Evolutionary conservation across 2,888 invertebrate genomes (phyloP).

Genomic region (Ramazzottius varieornatus): DNA sequence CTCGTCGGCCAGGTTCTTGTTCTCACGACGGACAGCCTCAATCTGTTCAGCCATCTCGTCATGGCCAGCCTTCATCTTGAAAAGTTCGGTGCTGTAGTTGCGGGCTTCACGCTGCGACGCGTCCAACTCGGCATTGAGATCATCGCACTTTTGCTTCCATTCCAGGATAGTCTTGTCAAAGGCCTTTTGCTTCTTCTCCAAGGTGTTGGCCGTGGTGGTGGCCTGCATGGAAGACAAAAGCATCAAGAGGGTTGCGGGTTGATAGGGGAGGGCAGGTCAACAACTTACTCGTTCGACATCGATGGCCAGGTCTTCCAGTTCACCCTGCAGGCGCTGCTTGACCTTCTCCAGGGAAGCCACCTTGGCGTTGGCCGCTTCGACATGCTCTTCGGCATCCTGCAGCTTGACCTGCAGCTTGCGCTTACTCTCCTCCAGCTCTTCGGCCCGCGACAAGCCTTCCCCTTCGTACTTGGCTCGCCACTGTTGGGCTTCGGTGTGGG

Average conservation of each 20-base stretch:
- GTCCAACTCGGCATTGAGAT: slow-evolving; percentile 84
- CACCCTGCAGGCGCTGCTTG: slow-evolving; percentile 80
- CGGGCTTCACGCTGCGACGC: slow-evolving; percentile 98
- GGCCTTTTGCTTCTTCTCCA: slow-evolving; percentile 98
- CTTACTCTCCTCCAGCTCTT: slow-evolving; percentile 27
- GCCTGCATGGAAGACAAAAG: slow-evolving; percentile 24
- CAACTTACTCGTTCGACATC: slow-evolving; percentile 58
- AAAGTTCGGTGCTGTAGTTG: slow-evolving; percentile 95
- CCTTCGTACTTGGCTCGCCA: slow-evolving; percentile 98
- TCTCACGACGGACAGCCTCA: slow-evolving; percentile 90
- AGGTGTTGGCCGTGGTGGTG: slow-evolving; percentile 72
- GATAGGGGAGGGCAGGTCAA: no score
- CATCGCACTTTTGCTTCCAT: slow-evolving; percentile 97
- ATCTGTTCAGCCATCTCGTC: slow-evolving; percentile 91
- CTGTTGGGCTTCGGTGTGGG: slow-evolving; percentile 80
- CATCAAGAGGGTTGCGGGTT: no score
- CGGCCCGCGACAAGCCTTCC: slow-evolving; percentile 53
- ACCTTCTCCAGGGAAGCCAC: slow-evolving; percentile 88
- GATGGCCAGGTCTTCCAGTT: slow-evolving; percentile 87
- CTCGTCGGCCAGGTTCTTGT: slow-evolving; percentile 95
- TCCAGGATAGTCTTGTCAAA: slow-evolving; percentile 99
- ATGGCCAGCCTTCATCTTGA: slow-evolving; percentile 85
- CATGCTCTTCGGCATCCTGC: slow-evolving; percentile 85
- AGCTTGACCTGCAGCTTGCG: slow-evolving; percentile 74
- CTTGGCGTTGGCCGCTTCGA: slow-evolving; percentile 91